Evolutionary conservation across 2,113 vertebrate species (phyloP).

Genomic region (Trichechus manatus): DNA sequence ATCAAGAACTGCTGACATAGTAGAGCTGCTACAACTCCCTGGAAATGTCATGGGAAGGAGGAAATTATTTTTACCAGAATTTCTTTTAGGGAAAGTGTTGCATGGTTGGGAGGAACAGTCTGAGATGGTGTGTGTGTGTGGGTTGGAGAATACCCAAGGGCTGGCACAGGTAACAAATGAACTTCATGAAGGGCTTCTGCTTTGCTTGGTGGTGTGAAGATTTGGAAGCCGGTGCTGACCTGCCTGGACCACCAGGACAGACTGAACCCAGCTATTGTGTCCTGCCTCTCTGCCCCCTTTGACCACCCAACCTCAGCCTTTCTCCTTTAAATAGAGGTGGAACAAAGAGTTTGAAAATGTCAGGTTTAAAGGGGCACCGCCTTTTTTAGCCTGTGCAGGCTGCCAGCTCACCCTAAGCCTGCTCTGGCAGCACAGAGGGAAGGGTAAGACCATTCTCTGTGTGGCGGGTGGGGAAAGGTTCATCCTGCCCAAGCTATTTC

Average conservation of each 20-base stretch:
- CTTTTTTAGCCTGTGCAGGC: not conserved
- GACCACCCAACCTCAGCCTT: not conserved
- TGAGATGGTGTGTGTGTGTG: not conserved
- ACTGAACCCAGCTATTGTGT: not conserved
- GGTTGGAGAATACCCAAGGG: not conserved
- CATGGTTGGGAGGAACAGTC: not conserved
- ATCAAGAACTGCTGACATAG: not conserved
- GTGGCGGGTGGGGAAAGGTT: not conserved
- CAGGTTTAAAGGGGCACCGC: not conserved
- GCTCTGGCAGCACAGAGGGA: not conserved
- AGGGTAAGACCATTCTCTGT: not conserved
- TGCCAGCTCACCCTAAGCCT: not conserved
- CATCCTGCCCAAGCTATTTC: too few species aligned
- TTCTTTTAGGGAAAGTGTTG: not conserved
- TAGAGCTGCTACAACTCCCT: not conserved
- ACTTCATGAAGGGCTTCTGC: rapidly evolving
- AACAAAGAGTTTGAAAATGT: not conserved
- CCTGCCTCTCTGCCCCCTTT: not conserved
- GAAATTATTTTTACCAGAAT: not conserved
- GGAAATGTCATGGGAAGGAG: not conserved
- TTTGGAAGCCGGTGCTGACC: not conserved
- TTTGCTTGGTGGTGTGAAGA: not conserved
- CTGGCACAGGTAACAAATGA: rapidly evolving
- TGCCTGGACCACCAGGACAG: too few species aligned
- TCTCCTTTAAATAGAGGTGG: not conserved